Base-by-base conservation (phyloP, 2,797 vertebrate species). In the Phoxinus dragarum region DNA sequence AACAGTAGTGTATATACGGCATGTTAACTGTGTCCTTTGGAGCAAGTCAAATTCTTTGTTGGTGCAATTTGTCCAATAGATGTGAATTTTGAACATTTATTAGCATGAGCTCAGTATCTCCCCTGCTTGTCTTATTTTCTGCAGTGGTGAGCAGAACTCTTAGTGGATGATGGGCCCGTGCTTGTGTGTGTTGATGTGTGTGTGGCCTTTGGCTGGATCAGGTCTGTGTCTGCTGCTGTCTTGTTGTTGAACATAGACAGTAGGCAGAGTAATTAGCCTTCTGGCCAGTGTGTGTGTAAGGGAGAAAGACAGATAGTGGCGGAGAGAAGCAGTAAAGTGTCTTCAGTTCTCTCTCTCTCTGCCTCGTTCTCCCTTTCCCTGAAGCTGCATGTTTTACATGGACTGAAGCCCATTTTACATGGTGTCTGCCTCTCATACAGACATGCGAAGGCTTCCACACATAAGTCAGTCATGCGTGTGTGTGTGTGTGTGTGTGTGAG, bases 351-450 rank as follows among this genome's bases (percentile, higher is more conserved):
- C 52, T 54, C 52, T 54, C 69, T 86, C 72, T 66, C 56, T 72
- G 64, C 40, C 56, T 40, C 17, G 19, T 71, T 59, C 80, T 64
- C 23, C 17, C 27, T 47, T 77, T 80, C 85, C 89, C 87, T 78
- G 73, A 85, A 90, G 90, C 86, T 86, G 79, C 80, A 88, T 90
- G 90, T 88, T 89, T 81, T 86, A 89, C 89, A 90, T 80, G 67
- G 81, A 80, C 86, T 86, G 81, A 88, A 89, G 85, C 85, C 80
- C 75, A 83, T 89, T 88, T 84, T 88, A 89, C 88, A 90, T 82
- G 86, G 82, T 90, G 81, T 88, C 88, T 84, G 86, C 49, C 79
- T 72, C 69, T 79, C 69, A 86, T 77, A 83, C 86, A 84, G 73
- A 81, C 84, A 76, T 71, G 68, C 19, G 54, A 84, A 61, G 82